Percentiles rank a stretch among this genome's conserved stretches.
Conservation (phyloP, 2,797 vertebrate genomes). For the Glyptemys insculpta region DNA sequence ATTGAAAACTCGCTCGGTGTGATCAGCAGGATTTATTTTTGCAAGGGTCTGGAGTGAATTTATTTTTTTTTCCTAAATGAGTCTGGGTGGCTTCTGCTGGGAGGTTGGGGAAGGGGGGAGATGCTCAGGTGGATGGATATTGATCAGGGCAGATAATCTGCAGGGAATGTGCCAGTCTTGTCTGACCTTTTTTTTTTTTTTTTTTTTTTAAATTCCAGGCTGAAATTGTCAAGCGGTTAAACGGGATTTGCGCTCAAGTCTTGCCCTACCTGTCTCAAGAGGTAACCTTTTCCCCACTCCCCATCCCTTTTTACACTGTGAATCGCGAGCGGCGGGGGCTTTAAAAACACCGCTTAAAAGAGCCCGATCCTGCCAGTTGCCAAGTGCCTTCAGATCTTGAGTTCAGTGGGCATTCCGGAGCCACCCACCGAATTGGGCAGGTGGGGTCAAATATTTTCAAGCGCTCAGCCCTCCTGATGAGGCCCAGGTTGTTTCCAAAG, state of each 20-base stretch:
- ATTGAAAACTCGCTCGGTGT: not conserved
- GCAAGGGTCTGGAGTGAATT: not conserved
- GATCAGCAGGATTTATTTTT: not conserved
- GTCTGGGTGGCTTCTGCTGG: not conserved
- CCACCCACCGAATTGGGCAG: not conserved
- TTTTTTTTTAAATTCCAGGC: slow-evolving; percentile 81
- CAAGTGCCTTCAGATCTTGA: not conserved
- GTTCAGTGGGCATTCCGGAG: not conserved
- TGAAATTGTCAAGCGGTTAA: slow-evolving; percentile 97
- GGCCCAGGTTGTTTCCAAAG: not conserved
- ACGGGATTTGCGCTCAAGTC: slow-evolving; percentile 97
- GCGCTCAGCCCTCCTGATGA: not conserved
- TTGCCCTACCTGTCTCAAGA: slow-evolving; percentile 98
- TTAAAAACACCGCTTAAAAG: fast-evolving
- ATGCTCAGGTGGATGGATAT: not conserved
- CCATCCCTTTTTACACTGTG: not conserved
- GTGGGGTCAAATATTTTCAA: not conserved
- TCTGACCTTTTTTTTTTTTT: not conserved
- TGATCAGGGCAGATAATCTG: not conserved
- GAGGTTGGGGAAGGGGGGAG: not conserved
- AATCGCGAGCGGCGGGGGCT: fast-evolving
- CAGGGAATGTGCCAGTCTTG: fast-evolving
- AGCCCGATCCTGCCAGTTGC: not conserved
- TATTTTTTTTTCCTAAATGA: not conserved
- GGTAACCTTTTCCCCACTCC: slow-evolving; percentile 79